Base-by-base conservation (phyloP, 2,113 vertebrate species). In the Eudorcas thomsonii region DNA sequence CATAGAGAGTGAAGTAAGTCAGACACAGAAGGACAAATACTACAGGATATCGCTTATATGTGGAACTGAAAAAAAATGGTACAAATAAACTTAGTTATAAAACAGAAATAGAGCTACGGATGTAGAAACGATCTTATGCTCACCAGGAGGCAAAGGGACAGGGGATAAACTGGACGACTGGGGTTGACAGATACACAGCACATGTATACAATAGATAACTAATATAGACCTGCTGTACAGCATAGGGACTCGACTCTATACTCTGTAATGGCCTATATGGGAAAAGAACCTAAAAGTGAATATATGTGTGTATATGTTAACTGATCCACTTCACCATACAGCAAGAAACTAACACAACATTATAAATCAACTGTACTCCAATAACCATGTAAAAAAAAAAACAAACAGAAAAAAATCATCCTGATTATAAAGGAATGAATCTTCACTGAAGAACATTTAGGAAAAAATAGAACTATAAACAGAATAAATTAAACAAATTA, bases 141-240 rank as follows among this genome's bases (percentile, higher is more conserved):
- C 52, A 81, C 45, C 16, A 21, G 28, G 48, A 77, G 71, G 39
- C 0, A 1, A 50, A 80, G 78, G 10, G 30, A 81, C 26, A 17
- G 48, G 28, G 16, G 28, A 19, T 52, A 80, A 33, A 33, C 1
- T 50, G 28, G 48, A 50, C 1, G 2, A 33, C 12, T 81, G 78
- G 28, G 9, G 30, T 7, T 81, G 78, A 52, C 17, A 33, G 9
- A 7, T 7, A 33, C 78, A 52, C 5, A 7, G 2, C 33, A 1
- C 5, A 5, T 17, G 5, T 3, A 13, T 7, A 33, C 5, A 1
- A 21, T 0, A 52, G 48, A 2, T 7, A 7, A 11, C 28, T n/a
- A 81, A 21, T 21, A 50, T 33, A 3, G 78, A 50, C 45, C 45
- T 50, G 16, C 78, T 50, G 8, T 33, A 3, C 17, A 19, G 16